A percentile compares a stretch with the other conserved stretches of the same genome.
Conservation (phyloP, 1,140 invertebrate genomes). For the Campoletis sonorensis region DNA sequence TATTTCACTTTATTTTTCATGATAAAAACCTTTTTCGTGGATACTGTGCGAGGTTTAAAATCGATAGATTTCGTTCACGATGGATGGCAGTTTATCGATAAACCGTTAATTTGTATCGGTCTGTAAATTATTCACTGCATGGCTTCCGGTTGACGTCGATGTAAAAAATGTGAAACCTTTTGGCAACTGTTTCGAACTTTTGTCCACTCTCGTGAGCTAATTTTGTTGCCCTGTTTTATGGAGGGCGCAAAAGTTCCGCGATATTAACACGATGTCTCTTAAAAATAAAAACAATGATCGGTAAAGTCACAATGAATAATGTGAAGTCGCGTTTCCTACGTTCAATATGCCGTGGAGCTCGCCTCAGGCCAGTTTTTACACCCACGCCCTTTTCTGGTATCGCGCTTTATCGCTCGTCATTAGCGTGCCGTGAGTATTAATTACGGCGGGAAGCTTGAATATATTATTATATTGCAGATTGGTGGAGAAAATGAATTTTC, state of each 20-base stretch:
- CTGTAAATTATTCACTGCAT: too few species aligned
- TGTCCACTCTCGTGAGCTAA: too few species aligned
- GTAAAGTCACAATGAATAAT: background rate
- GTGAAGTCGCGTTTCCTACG: background rate
- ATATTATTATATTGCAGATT: conserved; percentile 29
- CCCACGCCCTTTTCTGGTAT: conserved; percentile 27
- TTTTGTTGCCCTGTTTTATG: too few species aligned
- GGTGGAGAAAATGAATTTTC: conserved; percentile 6
- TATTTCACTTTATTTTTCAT: too few species aligned
- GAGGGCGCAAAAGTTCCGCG: too few species aligned
- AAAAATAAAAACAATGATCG: conserved; percentile 4
- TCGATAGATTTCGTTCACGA: too few species aligned
- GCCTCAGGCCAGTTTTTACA: conserved; percentile 27
- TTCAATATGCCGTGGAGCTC: background rate
- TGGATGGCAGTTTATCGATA: too few species aligned
- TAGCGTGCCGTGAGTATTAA: conserved; percentile 45
- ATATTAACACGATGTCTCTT: too few species aligned
- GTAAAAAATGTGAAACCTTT: background rate
- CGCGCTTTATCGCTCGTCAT: conserved; percentile 46
- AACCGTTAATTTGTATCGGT: too few species aligned
- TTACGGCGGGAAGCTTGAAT: conserved; percentile 30
- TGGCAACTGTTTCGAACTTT: too few species aligned
- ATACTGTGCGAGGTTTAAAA: background rate
- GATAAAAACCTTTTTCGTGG: too few species aligned
- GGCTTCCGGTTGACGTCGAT: background rate